These are phyloP conservation scores for Tragelaphus oryx DNA, from an alignment of 2,797 vertebrate species.

Conservation along the genomic window DNA sequence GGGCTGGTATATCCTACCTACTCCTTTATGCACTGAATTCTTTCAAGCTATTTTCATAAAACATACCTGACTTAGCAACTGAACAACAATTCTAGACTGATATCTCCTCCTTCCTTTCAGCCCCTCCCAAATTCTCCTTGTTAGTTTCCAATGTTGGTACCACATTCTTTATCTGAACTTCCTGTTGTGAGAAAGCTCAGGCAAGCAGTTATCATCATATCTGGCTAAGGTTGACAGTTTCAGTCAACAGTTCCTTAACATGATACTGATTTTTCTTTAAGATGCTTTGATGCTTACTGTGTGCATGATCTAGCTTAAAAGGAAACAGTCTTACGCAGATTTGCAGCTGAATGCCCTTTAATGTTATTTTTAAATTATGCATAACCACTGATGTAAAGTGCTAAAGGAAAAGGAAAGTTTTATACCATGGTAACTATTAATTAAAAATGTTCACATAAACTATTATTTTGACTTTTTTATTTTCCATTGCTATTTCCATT, in stretches of 20 bases:
- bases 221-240: neutral
- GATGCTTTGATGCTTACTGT: neutral
- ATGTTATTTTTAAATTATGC: neutral
- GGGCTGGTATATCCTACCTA: neutral
- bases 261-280: neutral
- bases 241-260: neutral
- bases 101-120: neutral
- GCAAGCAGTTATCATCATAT: neutral
- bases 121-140: neutral
- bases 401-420: neutral
- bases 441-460: conserved; percentile 40
- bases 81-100: neutral
- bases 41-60: neutral
- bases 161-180: neutral
- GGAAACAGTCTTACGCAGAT: neutral
- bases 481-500: conserved; percentile 14
- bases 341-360: neutral
- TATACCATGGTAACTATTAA: neutral
- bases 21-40: neutral
- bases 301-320: neutral
- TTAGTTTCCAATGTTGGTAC: neutral
- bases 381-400: neutral
- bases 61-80: neutral
- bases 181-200: neutral
- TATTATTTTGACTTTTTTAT: conserved; percentile 17